Evolutionary conservation across 2,888 invertebrate genomes (phyloP), one percentile per base, ranked within the genome.

Genomic region (Caradrina kadenii): DNA sequence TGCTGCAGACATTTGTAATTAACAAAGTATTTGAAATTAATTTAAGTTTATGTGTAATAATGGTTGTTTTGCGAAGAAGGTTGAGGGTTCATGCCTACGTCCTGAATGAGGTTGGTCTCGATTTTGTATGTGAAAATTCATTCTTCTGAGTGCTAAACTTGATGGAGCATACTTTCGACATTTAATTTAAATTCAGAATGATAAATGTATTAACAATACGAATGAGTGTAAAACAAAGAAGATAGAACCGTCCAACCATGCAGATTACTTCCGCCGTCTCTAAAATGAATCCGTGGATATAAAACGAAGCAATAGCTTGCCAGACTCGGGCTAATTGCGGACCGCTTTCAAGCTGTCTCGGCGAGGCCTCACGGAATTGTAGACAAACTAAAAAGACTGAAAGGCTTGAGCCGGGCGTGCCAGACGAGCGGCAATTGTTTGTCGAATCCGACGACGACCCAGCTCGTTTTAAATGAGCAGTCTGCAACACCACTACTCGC

Each of bases 271-370:
- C 65, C 65, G 66, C 64, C 61, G 73, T 66, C 53, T 73, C 64
- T 56, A 74, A 77, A 78, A 79, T 66, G 70, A 79, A 76, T 78
- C 75, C 58, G 65, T 63, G 60, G 48, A 64, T 73, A 67, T 69
- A 76, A 82, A 79, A 76, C 58, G 63, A 63, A 62, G 79, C 63
- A 78, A 76, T 76, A 80, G 81, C 77, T 75, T 69, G 81, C 70
- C 86, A 88, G 86, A 84, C 87, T 83, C 81, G 84, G 86, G 91
- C 92, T 93, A 92, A 93, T 93, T 93, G 92, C 91, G 79, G 86
- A 79, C 86, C 90, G 90, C 91, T 92, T 93, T 91, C 91, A 92
- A 87, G 81, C 85, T 80, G 86, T 86, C 87, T 86, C 87, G 86
- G 87, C 68, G 82, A 83, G 76, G 82, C 85, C 87, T 85, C 68